Conservation (phyloP, 2,113 vertebrate genomes). For the Steatornis caripensis region DNA sequence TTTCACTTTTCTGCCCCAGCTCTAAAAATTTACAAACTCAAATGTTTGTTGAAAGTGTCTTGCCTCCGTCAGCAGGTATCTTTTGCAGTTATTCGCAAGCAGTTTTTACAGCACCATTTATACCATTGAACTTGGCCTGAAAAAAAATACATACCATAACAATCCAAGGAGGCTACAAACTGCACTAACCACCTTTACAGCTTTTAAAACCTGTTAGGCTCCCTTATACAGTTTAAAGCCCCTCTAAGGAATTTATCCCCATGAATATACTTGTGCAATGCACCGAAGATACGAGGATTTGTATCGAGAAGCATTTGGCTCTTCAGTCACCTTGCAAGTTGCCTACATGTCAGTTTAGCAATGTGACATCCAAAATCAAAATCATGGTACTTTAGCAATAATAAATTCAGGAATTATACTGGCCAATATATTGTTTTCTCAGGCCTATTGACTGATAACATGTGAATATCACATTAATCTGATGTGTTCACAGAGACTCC, state of each 20-base stretch:
- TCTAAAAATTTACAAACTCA: background rate
- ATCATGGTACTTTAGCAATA: background rate
- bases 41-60: background rate
- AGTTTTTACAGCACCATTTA: background rate
- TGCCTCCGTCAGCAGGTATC: background rate
- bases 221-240: background rate
- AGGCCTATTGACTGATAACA: background rate
- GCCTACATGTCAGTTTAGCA: background rate
- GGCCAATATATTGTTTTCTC: background rate
- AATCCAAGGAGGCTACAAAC: background rate
- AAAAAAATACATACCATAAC: background rate
- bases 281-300: background rate
- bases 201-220: conserved; percentile 3
- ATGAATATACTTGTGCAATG: background rate
- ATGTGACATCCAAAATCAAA: background rate
- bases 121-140: background rate
- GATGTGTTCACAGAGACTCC: background rate
- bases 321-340: background rate
- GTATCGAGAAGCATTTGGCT: background rate
- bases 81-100: background rate
- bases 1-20: background rate
- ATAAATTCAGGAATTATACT: background rate
- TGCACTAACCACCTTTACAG: background rate
- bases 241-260: background rate
- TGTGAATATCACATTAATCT: background rate